A percentile compares a stretch with the other conserved stretches of the same genome.
Evolutionary conservation across 2,797 vertebrate species (phyloP).

Genomic region (Epinephelus coioides): DNA sequence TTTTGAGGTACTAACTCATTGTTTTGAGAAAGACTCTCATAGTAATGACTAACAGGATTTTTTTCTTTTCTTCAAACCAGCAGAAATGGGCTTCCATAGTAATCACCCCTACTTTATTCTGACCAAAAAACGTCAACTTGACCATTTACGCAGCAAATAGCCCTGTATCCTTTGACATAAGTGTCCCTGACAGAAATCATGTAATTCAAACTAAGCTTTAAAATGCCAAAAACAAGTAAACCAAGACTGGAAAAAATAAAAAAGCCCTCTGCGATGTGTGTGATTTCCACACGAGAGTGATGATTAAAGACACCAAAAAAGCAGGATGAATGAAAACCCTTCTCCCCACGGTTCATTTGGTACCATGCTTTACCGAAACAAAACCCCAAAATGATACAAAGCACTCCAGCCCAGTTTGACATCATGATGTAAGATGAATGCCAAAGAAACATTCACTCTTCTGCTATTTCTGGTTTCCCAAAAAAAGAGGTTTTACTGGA

Average conservation of each 20-base stretch:
- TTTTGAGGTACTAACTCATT: no score
- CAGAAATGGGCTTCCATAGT: neutral
- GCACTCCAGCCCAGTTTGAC: slow-evolving; percentile 52
- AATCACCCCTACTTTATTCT: neutral
- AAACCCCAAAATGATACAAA: slow-evolving; percentile 67
- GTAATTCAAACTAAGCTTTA: slow-evolving; percentile 5
- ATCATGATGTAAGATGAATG: slow-evolving; percentile 43
- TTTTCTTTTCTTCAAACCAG: no score
- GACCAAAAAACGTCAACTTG: neutral
- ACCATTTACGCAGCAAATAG: neutral
- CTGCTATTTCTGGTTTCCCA: slow-evolving; percentile 72
- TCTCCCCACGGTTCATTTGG: slow-evolving; percentile 31
- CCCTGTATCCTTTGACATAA: neutral
- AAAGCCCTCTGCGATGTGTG: neutral
- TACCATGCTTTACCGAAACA: slow-evolving; percentile 46
- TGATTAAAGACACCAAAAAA: slow-evolving; percentile 35
- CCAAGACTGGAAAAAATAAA: slow-evolving; percentile 1
- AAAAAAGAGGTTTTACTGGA: slow-evolving; percentile 64
- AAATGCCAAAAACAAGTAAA: slow-evolving; percentile 16
- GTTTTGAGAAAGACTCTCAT: no score
- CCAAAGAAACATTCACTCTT: slow-evolving; percentile 70
- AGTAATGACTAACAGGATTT: no score
- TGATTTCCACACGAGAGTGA: slow-evolving; percentile 31
- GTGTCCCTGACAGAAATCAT: slow-evolving; percentile 3
- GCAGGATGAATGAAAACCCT: slow-evolving; percentile 50